phyloP scores from a whole-genome alignment of 2,888 invertebrate species.

The Junonia oenone region DNA sequence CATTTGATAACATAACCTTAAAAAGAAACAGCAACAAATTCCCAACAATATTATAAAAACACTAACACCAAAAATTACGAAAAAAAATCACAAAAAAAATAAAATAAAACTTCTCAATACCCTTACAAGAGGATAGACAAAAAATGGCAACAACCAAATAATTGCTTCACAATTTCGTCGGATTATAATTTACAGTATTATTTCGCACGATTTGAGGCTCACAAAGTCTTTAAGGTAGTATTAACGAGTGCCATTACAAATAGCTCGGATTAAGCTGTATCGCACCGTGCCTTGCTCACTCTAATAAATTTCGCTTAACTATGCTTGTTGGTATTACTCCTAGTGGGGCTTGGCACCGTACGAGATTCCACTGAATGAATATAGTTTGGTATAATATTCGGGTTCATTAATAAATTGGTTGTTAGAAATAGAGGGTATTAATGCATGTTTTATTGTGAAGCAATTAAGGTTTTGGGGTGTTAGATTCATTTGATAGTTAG shows the following conservation, averaged over 20 bases:
- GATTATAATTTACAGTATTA: constrained; percentile 24
- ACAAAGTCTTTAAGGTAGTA: constrained; percentile 23
- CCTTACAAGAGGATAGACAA: not conserved
- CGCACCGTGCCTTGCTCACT: constrained; percentile 25
- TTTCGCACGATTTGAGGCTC: constrained; percentile 23
- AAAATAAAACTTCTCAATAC: not conserved
- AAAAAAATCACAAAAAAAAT: not conserved
- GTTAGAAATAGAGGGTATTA: no score
- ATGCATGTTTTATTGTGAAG: no score
- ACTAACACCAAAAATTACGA: no score
- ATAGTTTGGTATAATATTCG: constrained; percentile 11
- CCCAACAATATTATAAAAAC: no score
- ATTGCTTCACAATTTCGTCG: constrained; percentile 20
- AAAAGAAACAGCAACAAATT: no score
- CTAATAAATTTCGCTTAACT: constrained; percentile 32
- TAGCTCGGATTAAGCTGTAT: constrained; percentile 31
- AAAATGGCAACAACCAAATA: constrained; percentile 13
- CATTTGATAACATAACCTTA: no score
- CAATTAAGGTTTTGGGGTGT: no score
- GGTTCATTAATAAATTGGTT: not conserved
- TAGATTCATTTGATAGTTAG: no score
- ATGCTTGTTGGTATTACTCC: constrained; percentile 21
- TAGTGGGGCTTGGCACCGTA: constrained; percentile 19
- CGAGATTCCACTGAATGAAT: constrained; percentile 6
- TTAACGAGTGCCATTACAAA: constrained; percentile 32